Conservation (phyloP, 2,113 vertebrate genomes). For the Irena cyanogastra region DNA sequence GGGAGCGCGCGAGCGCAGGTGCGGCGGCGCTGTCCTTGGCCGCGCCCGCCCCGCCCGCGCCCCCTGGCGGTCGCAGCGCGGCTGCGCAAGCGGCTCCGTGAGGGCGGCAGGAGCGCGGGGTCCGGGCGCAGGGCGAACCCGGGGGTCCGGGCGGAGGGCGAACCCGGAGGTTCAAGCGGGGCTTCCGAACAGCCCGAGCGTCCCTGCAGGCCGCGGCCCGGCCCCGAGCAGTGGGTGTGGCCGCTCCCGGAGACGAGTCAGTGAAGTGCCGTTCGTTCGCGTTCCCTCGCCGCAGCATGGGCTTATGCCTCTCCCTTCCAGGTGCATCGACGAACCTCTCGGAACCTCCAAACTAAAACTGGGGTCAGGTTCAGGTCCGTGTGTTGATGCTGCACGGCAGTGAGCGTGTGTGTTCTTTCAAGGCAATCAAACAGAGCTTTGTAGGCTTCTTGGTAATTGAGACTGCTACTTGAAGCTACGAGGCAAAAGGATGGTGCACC, state of each 20-base stretch:
- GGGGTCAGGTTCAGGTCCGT: rapidly evolving
- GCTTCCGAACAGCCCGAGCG: not conserved
- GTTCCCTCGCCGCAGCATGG: too few relatives aligned
- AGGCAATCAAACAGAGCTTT: not conserved
- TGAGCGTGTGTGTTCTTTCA: not conserved
- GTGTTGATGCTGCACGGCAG: not conserved
- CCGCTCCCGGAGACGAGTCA: not conserved
- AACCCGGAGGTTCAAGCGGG: too few relatives aligned
- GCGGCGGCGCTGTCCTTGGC: not conserved
- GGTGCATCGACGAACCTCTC: not conserved
- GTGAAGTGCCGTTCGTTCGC: not conserved
- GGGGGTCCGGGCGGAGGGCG: too few relatives aligned
- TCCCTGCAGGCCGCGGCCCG: too few relatives aligned
- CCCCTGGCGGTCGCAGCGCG: not conserved
- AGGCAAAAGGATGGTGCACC: not conserved
- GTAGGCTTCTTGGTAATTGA: not conserved
- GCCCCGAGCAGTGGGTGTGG: too few relatives aligned
- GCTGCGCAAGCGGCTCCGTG: not conserved
- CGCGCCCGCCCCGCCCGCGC: not conserved
- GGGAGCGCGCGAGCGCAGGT: not conserved
- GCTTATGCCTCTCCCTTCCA: too few relatives aligned
- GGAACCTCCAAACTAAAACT: too few relatives aligned
- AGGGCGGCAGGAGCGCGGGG: too few relatives aligned
- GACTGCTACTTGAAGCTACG: not conserved
- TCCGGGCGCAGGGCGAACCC: rapidly evolving